phyloP scores from a whole-genome alignment of 2,888 invertebrate species.

The Nowickia ferox region DNA sequence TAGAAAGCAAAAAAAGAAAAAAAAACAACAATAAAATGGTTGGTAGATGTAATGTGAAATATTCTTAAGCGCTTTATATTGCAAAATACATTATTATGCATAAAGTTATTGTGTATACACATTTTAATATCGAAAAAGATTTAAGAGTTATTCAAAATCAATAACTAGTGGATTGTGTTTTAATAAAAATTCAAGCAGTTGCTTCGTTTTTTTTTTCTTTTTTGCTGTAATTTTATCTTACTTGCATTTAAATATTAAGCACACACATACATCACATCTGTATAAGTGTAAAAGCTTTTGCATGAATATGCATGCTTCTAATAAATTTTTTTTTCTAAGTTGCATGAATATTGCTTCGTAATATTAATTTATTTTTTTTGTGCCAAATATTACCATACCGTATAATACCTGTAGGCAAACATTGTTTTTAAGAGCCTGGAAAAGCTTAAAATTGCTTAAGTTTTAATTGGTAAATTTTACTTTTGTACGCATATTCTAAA shows the following conservation, averaged over 20 bases:
- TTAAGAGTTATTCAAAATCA: slow-evolving; percentile 67
- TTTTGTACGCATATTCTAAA: slow-evolving; percentile 52
- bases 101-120: slow-evolving; percentile 66
- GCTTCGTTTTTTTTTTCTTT: not conserved
- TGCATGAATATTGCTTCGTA: not conserved
- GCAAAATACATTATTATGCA: slow-evolving; percentile 69
- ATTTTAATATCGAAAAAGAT: slow-evolving; percentile 70
- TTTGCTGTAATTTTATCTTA: not conserved
- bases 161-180: slow-evolving; percentile 61
- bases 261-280: not conserved
- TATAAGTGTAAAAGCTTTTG: not conserved
- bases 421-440: not conserved
- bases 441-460: not conserved
- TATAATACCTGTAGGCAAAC: not conserved
- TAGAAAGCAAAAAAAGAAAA: slow-evolving; percentile 1
- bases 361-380: not conserved
- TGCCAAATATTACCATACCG: too few relatives aligned
- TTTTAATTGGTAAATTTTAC: not conserved
- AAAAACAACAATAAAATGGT: not conserved
- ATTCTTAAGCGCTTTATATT: slow-evolving; percentile 71
- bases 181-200: slow-evolving; percentile 46
- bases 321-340: slow-evolving; percentile 30
- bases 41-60: slow-evolving; percentile 30
- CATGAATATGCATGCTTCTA: slow-evolving; percentile 57
- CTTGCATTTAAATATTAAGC: not conserved